These are phyloP conservation scores for Zapornia atra DNA, from an alignment of 2,113 vertebrate species.

Conservation along the genomic window DNA sequence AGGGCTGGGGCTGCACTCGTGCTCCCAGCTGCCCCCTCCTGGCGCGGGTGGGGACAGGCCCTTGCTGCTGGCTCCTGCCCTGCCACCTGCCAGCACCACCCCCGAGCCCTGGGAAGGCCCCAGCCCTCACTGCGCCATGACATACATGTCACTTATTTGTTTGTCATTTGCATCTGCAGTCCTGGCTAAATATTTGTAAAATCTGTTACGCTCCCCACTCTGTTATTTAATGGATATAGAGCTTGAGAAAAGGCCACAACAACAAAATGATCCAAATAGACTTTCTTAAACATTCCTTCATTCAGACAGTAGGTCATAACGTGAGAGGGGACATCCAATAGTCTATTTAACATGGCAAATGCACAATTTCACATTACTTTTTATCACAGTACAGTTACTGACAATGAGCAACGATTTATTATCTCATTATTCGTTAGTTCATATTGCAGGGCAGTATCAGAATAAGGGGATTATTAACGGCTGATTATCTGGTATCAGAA, in stretches of 20 bases:
- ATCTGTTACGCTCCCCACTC: not conserved
- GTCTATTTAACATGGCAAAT: not conserved
- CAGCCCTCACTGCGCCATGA: not conserved
- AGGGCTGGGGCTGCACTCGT: accelerated
- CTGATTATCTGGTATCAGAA: slow-evolving; percentile 40
- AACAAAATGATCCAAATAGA: not conserved
- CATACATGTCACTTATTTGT: not conserved
- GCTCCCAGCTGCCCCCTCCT: not conserved
- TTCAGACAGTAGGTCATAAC: not conserved
- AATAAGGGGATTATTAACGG: slow-evolving; percentile 8
- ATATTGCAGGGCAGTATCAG: not conserved
- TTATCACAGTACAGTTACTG: not conserved
- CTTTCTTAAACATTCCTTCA: not conserved
- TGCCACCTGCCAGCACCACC: accelerated
- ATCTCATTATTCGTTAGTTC: not conserved
- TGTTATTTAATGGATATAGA: not conserved
- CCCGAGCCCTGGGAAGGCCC: not conserved
- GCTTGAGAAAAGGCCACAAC: not conserved
- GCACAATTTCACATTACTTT: not conserved
- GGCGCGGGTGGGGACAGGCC: not conserved
- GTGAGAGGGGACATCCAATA: not conserved
- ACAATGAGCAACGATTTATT: not conserved
- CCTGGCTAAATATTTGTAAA: not conserved
- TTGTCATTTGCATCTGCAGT: not conserved
- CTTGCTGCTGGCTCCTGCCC: not conserved